Evolutionary conservation across 2,797 vertebrate species (phyloP).

Genomic region (Dipus sagitta): DNA sequence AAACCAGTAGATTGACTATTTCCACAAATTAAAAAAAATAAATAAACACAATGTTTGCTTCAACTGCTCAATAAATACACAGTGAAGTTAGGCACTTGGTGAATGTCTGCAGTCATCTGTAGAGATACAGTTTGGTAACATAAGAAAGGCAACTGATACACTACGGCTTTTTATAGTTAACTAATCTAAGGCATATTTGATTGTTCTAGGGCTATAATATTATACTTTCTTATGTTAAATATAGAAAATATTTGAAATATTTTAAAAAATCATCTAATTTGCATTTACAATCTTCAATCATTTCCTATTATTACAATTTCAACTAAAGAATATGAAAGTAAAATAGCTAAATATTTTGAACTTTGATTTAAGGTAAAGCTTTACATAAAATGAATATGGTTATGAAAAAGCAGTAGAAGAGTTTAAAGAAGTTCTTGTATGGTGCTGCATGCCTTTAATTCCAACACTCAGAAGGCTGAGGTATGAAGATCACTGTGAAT

Average conservation of each 20-base stretch:
- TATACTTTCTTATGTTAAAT: background rate
- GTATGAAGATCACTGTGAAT: too few relatives aligned
- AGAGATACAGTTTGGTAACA: background rate
- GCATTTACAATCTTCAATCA: background rate
- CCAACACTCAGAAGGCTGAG: too few relatives aligned
- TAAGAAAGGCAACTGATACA: background rate
- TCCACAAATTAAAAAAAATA: background rate
- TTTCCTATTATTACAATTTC: slow-evolving; percentile 17
- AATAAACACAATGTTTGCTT: background rate
- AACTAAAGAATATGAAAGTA: background rate
- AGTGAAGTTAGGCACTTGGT: background rate
- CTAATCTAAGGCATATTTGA: background rate
- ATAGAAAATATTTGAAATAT: background rate
- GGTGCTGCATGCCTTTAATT: too few relatives aligned
- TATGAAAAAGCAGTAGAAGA: background rate
- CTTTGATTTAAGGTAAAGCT: background rate
- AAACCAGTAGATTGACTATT: background rate
- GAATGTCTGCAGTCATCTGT: background rate
- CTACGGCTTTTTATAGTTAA: background rate
- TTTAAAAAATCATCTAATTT: background rate
- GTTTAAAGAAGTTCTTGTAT: too few relatives aligned
- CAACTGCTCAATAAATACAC: background rate
- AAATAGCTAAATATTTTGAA: slow-evolving; percentile 54
- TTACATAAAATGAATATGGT: background rate
- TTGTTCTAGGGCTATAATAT: background rate